Base-by-base conservation (phyloP, 2,797 vertebrate species). In the Takifugu ocellatus region DNA sequence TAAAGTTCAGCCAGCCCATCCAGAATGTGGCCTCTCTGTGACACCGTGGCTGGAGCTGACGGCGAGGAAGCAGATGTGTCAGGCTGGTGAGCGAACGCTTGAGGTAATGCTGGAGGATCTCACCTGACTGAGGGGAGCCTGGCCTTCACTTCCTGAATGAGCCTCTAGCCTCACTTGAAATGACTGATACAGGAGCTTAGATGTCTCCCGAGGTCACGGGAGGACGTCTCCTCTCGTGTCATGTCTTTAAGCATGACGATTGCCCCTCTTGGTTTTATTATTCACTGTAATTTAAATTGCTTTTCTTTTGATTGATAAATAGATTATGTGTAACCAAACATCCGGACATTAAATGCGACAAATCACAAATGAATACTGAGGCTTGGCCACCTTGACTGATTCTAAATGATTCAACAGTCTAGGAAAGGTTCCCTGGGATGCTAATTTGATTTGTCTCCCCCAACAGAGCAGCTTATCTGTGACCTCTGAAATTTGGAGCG, bases 381-480 rank as follows among this genome's bases (percentile, higher is more conserved):
- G 53, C 52, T 25, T 58, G 55, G 27, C 59, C 58, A 25, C 36
- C 65, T 70, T 63, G 48, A 62, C 59, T 70, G 59, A 50, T 68
- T 69, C 79, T 79, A 74, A 66, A 59, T 84, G 82, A 77, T 78
- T 80, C 21, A 81, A 79, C 49, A 25, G 48, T 78, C 79, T 75
- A 75, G 70, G 55, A 71, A 45, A 59, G 66, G 61, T 79, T 71
- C 61, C 63, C 47, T 21, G 56, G 66, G 70, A 72, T 75, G 86
- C 78, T 88, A 86, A 90, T 92, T 83, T 81, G 83, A 90, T 89
- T 90, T 88, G 86, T 89, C 81, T 82, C 83, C 67, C 75, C 85
- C 84, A 83, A 78, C 79, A 57, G 64, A 71, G 77, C 67, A 43
- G 80, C 84, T 85, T 87, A 87, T 78, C 79, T 71, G n/a, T 85